These are phyloP conservation scores for Anguilla japonica DNA, from an alignment of 2,113 vertebrate species.

Conservation along the genomic window DNA sequence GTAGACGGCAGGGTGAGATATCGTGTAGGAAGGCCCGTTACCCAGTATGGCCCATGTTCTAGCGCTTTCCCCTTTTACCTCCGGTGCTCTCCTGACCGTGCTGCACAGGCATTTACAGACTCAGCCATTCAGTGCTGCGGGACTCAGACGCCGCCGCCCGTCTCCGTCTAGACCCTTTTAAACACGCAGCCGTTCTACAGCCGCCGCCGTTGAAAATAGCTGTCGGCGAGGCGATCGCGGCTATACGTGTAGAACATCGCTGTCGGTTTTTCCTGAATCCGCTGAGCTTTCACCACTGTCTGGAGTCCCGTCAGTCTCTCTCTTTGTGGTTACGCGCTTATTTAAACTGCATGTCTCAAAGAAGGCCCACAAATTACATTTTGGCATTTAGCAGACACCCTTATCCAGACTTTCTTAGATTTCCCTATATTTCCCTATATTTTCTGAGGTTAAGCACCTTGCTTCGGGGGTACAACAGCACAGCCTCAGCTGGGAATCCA, in stretches of 20 bases:
- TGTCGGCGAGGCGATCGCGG: not conserved
- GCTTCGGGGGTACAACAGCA: too few relatives aligned
- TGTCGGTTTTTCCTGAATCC: not conserved
- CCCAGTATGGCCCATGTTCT: not conserved
- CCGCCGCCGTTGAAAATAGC: too few relatives aligned
- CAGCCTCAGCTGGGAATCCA: too few relatives aligned
- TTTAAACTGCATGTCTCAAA: not conserved
- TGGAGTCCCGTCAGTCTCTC: not conserved
- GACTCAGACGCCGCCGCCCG: not conserved
- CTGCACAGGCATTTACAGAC: not conserved
- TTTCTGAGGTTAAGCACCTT: too few relatives aligned
- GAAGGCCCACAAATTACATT: not conserved
- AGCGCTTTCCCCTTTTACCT: not conserved
- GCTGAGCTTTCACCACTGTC: not conserved
- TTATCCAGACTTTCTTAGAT: too few relatives aligned
- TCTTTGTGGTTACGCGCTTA: not conserved
- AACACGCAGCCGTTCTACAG: not conserved
- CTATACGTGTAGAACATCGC: not conserved
- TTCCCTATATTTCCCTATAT: too few relatives aligned
- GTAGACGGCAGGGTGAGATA: too few relatives aligned
- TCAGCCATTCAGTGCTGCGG: not conserved
- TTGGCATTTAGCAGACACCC: too few relatives aligned
- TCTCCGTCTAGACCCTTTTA: constrained; percentile 6
- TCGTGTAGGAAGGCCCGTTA: not conserved
- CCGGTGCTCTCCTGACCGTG: not conserved